These are phyloP conservation scores for Triops longicaudatus DNA, from an alignment of 1,140 invertebrate genomes.

Conservation along the genomic window DNA sequence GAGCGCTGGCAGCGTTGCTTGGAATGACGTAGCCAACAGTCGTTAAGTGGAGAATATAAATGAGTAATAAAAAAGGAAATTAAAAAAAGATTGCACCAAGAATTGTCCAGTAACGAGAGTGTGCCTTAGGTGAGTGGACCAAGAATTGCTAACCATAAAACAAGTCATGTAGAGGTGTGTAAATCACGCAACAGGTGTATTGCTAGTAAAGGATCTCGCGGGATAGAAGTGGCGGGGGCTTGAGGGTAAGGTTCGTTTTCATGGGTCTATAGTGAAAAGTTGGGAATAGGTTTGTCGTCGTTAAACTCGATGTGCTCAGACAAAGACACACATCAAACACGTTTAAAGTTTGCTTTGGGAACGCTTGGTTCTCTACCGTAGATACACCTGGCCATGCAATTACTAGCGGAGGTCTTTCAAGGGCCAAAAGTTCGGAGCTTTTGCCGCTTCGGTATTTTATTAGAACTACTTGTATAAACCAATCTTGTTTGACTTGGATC, in stretches of 20 bases:
- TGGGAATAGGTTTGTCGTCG: neutral
- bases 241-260: too few species aligned
- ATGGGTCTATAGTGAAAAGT: neutral
- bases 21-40: too few species aligned
- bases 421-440: neutral
- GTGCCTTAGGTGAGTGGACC: neutral
- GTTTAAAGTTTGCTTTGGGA: neutral
- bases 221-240: too few species aligned
- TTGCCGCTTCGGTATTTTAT: neutral
- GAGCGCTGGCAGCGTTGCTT: neutral
- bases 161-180: neutral
- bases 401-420: neutral
- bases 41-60: neutral
- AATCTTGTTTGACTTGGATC: neutral
- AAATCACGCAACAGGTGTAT: constrained; percentile 9
- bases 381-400: neutral
- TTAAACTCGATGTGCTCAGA: neutral
- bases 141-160: neutral
- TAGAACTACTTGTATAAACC: neutral
- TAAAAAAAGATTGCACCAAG: neutral
- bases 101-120: neutral
- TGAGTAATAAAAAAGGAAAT: neutral
- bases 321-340: neutral
- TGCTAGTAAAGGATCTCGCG: too few species aligned
- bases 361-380: neutral